Conservation (phyloP, 1,140 invertebrate genomes). For the Reticulitermes speratus region DNA sequence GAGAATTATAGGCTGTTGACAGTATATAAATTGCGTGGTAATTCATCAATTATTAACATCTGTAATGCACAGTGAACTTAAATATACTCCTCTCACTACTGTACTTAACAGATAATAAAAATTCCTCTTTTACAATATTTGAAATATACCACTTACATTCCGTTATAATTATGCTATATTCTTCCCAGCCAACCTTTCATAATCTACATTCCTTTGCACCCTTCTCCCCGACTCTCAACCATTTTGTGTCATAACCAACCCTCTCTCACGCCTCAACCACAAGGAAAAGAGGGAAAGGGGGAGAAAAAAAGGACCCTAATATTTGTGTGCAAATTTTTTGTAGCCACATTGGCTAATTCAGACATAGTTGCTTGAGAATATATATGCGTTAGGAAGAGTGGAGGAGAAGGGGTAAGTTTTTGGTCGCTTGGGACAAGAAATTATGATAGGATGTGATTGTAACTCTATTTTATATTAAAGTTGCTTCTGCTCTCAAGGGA, state of each 20-base stretch:
- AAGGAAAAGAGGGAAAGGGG: neutral
- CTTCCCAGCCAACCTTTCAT: neutral
- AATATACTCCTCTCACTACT: neutral
- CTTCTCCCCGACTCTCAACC: neutral
- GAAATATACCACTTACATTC: neutral
- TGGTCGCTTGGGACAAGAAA: neutral
- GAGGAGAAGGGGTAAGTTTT: neutral
- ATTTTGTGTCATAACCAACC: constrained; percentile 1
- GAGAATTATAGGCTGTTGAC: neutral
- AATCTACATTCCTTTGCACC: neutral
- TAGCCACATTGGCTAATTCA: neutral
- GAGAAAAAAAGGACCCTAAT: neutral
- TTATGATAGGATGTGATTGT: neutral
- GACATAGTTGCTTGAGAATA: neutral
- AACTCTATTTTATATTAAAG: neutral
- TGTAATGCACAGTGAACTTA: neutral
- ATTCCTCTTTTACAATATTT: neutral
- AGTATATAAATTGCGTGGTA: neutral
- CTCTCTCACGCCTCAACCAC: neutral
- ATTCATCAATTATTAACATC: neutral
- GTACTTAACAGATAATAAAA: neutral
- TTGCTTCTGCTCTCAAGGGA: neutral
- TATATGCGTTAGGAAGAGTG: neutral
- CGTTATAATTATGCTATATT: neutral
- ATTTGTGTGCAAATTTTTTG: neutral